Base-by-base conservation (phyloP, 2,888 invertebrate species). In the Orchesella flavescens region DNA sequence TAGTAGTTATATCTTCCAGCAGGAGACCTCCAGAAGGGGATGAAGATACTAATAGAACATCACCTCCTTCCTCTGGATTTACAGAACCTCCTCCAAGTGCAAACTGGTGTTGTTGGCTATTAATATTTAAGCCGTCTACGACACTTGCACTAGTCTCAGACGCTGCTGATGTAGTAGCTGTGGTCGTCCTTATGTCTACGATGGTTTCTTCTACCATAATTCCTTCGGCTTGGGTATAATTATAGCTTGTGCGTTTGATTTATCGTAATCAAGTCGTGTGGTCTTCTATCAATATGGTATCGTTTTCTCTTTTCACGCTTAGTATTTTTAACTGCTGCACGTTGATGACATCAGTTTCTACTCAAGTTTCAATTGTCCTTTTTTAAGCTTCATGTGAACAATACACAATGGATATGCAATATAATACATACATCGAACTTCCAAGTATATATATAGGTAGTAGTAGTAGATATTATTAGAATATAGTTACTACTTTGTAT, bases 201-300 rank as follows among this genome's bases (percentile, higher is more conserved):
- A 81, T 75, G 23, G 81, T 81, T 75, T 81, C 81, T 46, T 81
- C 81, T 75, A 81, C 81, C 81, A 81, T 81, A 68, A 74, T 80
- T 79, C 72, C 72, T 79, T 72, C 34, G 34, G 2, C 34, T 34
- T 34, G 34, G 34, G 34, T 2, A 2, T 34, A 34, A 34, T 55
- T 72, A n/a, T 63, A 61, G 3, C 66, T 43, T 66, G 43, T 44
- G 19, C 19, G 21, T 17, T 49, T 63, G 19, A 63, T 21, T 68
- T 49, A 49, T 49, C n/a, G 2, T 12, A 2, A 49, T 49, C n/a
- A 49, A 34, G 3, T 44, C 21, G 34, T 55, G 49, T 49, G 49
- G 49, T n/a, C n/a, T 49, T 1, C 49, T 49, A 66, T 66, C 34
- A 34, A 34, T 34, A 34, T 7, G 7, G 43, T 72, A 43, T 72